Evolutionary conservation across 2,888 invertebrate genomes (phyloP).

Genomic region (Proisotoma minuta): DNA sequence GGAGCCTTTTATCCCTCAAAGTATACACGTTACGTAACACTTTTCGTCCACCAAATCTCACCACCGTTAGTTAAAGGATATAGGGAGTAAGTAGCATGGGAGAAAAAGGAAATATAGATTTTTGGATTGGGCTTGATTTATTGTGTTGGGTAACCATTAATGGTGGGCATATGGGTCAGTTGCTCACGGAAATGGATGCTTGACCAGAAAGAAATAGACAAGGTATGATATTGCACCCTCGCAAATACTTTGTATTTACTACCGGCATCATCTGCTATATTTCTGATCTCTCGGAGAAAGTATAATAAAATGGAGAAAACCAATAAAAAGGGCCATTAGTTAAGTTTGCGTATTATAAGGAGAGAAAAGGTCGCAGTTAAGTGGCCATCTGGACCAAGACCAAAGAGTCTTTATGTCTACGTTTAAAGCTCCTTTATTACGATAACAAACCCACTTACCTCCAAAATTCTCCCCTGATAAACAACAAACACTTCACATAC

Average conservation of each 20-base stretch:
- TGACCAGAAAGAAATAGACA: neutral
- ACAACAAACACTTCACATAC: neutral
- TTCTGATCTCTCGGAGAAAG: neutral
- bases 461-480: neutral
- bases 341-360: slow-evolving; percentile 12
- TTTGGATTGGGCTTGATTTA: slow-evolving; percentile 14
- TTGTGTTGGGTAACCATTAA: slow-evolving; percentile 10
- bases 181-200: slow-evolving; percentile 17
- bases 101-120: slow-evolving; percentile 14
- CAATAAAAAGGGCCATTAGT: slow-evolving; percentile 19
- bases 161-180: slow-evolving; percentile 19
- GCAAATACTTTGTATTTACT: neutral
- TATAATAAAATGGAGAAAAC: neutral
- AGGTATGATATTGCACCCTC: neutral
- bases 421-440: slow-evolving; percentile 14
- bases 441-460: slow-evolving; percentile 14
- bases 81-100: neutral
- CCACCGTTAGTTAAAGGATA: neutral
- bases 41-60: no score
- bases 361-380: slow-evolving; percentile 8
- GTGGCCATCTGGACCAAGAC: slow-evolving; percentile 14
- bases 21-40: no score
- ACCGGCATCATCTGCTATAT: neutral
- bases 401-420: slow-evolving; percentile 8
- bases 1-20: no score